phyloP scores from a whole-genome alignment of 2,113 vertebrate genomes.

The Tiliqua scincoides region DNA sequence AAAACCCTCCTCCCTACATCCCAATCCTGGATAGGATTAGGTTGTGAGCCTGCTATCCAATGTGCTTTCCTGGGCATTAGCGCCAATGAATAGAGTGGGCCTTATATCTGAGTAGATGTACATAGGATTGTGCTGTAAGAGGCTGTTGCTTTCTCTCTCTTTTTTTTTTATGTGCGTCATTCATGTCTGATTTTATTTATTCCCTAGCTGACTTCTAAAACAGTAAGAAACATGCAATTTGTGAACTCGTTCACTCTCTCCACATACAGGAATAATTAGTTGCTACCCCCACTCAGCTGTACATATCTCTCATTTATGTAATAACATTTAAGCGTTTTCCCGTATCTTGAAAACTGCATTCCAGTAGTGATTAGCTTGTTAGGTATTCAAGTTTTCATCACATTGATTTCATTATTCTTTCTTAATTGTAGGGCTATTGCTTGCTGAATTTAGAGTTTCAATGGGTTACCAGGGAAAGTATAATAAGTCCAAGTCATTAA shows the following conservation, averaged over 20 bases:
- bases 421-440: background rate
- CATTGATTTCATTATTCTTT: background rate
- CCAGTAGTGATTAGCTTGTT: background rate
- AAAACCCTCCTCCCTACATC: too few species aligned
- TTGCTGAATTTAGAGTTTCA: background rate
- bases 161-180: background rate
- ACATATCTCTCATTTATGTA: background rate
- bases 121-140: too few species aligned
- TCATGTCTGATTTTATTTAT: background rate
- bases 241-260: background rate
- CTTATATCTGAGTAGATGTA: background rate
- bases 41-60: too few species aligned
- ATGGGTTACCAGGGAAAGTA: background rate
- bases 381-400: background rate
- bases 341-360: background rate
- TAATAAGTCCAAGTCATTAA: background rate
- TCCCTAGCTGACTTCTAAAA: background rate
- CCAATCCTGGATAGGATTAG: too few species aligned
- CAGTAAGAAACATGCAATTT: background rate
- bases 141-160: background rate
- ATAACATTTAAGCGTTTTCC: background rate
- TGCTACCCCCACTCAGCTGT: too few species aligned
- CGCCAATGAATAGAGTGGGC: too few species aligned
- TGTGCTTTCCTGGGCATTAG: too few species aligned
- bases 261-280: background rate